A percentile compares a stretch with the other conserved stretches of the same genome.
These are phyloP conservation scores for Neodiprion fabricii DNA, from an alignment of 1,140 invertebrate species.

Conservation along the genomic window DNA sequence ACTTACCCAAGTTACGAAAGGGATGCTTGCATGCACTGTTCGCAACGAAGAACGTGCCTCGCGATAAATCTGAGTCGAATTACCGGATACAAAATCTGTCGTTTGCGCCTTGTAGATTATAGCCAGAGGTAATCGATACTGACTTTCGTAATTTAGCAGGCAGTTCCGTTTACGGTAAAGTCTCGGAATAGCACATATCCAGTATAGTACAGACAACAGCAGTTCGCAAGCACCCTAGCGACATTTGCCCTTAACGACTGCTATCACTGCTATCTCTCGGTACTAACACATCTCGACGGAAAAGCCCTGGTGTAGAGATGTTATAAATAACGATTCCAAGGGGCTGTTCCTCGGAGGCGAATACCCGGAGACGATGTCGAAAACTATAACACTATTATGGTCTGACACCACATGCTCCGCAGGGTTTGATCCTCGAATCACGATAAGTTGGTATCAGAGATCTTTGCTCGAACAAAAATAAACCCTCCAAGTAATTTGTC, in stretches of 20 bases:
- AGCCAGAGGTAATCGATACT: neutral
- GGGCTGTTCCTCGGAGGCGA: neutral
- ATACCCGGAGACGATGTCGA: neutral
- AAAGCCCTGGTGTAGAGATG: neutral
- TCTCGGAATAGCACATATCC: constrained; percentile 1
- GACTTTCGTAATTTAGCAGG: neutral
- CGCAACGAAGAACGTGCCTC: neutral
- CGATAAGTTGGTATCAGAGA: no score
- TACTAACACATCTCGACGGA: neutral
- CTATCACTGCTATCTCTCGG: neutral
- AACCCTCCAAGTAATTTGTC: no score
- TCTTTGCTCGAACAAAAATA: no score
- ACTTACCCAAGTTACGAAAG: no score
- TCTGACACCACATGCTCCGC: no score
- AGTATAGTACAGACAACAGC: constrained; percentile 1
- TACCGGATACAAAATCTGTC: neutral
- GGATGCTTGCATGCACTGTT: no score
- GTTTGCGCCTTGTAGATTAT: neutral
- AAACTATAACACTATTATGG: neutral
- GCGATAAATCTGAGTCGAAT: neutral
- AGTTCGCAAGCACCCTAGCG: constrained; percentile 1
- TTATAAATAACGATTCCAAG: neutral
- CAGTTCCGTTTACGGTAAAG: neutral
- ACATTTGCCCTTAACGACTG: constrained; percentile 4
- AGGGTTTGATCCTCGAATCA: no score